These are phyloP conservation scores for Leptinotarsa peninsularis DNA, from an alignment of 2,888 invertebrate species.

Conservation along the genomic window DNA sequence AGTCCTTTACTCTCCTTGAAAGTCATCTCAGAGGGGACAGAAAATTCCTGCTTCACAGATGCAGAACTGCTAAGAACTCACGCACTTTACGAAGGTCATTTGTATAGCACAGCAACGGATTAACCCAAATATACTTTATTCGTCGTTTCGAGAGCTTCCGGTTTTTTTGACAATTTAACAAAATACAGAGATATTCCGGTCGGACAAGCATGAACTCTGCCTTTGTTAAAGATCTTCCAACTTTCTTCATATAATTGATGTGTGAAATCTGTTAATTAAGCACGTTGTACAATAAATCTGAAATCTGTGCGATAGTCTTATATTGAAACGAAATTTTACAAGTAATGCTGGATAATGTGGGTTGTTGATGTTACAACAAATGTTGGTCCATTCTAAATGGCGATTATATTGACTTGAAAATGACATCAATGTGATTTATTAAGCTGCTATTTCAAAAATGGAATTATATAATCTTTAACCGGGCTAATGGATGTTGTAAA, in stretches of 20 bases:
- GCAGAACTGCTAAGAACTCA: too few species aligned
- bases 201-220: not conserved
- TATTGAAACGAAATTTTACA: not conserved
- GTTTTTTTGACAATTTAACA: not conserved
- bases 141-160: not conserved
- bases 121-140: not conserved
- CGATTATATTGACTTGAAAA: not conserved
- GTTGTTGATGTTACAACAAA: too few species aligned
- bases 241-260: constrained; percentile 6
- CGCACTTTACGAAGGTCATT: too few species aligned
- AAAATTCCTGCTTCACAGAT: too few species aligned
- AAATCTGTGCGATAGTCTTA: not conserved
- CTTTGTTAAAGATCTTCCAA: not conserved
- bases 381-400: too few species aligned
- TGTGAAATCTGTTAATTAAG: not conserved
- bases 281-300: too few species aligned
- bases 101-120: too few species aligned
- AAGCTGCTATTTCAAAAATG: not conserved
- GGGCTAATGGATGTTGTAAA: not conserved
- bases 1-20: too few species aligned
- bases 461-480: not conserved
- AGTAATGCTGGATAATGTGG: not conserved
- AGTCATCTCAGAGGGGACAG: too few species aligned
- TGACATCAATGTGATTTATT: not conserved
- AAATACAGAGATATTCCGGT: not conserved